A percentile compares a stretch with the other conserved stretches of the same genome.
phyloP scores from a whole-genome alignment of 2,113 vertebrate genomes.

The Sinocyclocheilus grahami region DNA sequence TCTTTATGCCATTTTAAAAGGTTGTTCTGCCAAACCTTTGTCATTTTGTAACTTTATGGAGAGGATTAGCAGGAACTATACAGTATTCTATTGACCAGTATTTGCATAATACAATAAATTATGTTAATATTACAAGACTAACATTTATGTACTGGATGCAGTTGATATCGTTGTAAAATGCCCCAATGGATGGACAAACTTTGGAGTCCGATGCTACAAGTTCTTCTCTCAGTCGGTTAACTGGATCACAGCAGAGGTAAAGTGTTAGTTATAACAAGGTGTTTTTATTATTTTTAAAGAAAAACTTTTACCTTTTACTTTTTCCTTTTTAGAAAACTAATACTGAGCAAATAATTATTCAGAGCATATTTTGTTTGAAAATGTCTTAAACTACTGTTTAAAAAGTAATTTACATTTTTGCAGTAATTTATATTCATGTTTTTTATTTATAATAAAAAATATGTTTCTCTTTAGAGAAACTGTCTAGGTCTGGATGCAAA shows the following conservation, averaged over 20 bases:
- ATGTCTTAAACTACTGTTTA: too few relatives aligned
- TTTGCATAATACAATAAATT: background rate
- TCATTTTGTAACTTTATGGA: background rate
- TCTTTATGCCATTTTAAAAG: background rate
- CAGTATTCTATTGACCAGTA: background rate
- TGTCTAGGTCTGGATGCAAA: background rate
- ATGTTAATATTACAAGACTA: background rate
- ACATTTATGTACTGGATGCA: background rate
- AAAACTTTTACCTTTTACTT: too few relatives aligned
- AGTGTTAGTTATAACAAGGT: background rate
- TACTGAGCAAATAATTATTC: too few relatives aligned
- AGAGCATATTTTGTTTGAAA: background rate
- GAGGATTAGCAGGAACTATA: background rate
- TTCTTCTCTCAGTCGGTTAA: background rate
- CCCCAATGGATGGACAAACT: background rate
- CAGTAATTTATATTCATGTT: too few relatives aligned
- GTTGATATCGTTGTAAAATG: background rate
- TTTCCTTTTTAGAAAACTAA: background rate
- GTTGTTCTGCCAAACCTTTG: background rate
- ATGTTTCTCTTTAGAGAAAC: background rate
- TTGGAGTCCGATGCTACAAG: background rate
- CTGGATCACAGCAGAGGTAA: slow-evolving; percentile 14
- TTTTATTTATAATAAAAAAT: too few relatives aligned
- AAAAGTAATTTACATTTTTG: too few relatives aligned
- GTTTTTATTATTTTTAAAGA: background rate